phyloP scores from a whole-genome alignment of 2,113 vertebrate genomes.

The Physeter macrocephalus region DNA sequence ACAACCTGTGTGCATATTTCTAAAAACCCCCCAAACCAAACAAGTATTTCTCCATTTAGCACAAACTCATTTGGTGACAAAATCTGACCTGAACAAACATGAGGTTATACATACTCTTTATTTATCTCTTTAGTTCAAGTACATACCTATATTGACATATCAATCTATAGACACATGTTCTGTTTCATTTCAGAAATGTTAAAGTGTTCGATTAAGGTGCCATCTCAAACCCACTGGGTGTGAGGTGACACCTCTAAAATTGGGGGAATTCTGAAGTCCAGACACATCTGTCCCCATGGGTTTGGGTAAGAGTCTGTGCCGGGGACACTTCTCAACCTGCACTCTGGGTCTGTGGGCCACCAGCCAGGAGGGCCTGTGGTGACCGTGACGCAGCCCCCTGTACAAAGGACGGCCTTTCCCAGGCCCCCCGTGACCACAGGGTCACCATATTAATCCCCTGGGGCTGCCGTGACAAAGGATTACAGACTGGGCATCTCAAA shows the following conservation, averaged over 20 bases:
- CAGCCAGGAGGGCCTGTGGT: rapidly evolving
- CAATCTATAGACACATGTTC: not conserved
- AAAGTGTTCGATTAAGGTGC: not conserved
- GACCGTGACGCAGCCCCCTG: rapidly evolving
- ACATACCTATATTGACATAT: not conserved
- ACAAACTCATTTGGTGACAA: not conserved
- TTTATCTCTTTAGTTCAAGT: not conserved
- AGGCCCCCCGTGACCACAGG: too few species aligned
- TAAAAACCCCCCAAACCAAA: not conserved
- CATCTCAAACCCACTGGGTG: not conserved
- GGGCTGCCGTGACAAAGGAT: too few species aligned
- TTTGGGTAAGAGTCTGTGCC: not conserved
- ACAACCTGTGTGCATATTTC: not conserved
- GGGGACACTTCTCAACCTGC: too few species aligned
- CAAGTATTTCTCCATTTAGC: not conserved
- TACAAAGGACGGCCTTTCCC: rapidly evolving
- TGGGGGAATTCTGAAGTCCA: not conserved
- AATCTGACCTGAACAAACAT: not conserved
- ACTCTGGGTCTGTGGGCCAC: not conserved
- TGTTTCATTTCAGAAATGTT: not conserved
- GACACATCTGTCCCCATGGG: not conserved
- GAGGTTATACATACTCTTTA: not conserved
- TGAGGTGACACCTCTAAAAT: not conserved
- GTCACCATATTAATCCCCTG: rapidly evolving
- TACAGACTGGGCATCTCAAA: not conserved